A percentile compares a stretch with the other conserved stretches of the same genome.
These are phyloP conservation scores for Galerucella nymphaeae DNA, from an alignment of 2,888 invertebrate species.

Conservation along the genomic window DNA sequence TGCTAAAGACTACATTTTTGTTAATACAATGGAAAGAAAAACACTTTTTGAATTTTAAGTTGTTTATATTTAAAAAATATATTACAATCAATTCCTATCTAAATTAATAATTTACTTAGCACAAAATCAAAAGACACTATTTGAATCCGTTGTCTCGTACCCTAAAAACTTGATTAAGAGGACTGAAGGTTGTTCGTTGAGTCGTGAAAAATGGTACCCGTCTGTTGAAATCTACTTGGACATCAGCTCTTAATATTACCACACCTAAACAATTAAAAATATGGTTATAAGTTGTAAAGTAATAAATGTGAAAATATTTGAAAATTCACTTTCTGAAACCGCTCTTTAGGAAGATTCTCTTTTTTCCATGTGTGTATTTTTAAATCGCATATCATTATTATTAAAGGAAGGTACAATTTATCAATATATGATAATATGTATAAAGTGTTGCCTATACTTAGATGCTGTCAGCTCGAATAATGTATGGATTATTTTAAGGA, in stretches of 20 bases:
- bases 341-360: too few species aligned
- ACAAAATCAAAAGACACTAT: conserved; percentile 38
- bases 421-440: too few species aligned
- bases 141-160: conserved; percentile 60
- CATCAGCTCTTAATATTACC: conserved; percentile 84
- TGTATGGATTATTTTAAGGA: too few species aligned
- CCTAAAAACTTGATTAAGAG: conserved; percentile 69
- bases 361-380: too few species aligned
- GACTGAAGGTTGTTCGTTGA: conserved; percentile 65
- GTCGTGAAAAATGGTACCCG: conserved; percentile 60
- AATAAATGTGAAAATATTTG: too few species aligned
- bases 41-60: conserved; percentile 16
- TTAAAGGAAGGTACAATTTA: too few species aligned
- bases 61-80: conserved; percentile 52
- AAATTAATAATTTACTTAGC: conserved; percentile 54
- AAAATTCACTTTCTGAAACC: too few species aligned
- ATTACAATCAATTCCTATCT: conserved; percentile 54
- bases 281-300: too few species aligned
- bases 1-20: too few species aligned
- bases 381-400: too few species aligned
- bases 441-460: too few species aligned
- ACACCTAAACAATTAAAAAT: conserved; percentile 69
- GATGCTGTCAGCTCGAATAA: too few species aligned
- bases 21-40: background rate
- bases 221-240: conserved; percentile 70